phyloP scores from a whole-genome alignment of 2,113 vertebrate species.

The Epinephelus cyanopodus region DNA sequence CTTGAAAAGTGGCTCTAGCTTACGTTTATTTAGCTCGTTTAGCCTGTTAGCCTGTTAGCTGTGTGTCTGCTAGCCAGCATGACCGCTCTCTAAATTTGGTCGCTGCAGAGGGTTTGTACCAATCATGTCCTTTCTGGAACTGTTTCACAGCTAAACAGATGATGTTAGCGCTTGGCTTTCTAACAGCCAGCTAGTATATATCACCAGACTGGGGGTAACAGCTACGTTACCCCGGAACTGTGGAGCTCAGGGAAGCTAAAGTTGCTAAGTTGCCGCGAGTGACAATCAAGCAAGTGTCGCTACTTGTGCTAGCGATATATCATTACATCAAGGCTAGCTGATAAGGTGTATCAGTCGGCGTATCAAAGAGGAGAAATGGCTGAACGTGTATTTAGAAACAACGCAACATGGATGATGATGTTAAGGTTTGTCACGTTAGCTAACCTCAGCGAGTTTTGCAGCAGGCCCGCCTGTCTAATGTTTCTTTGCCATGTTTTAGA shows the following conservation, averaged over 20 bases:
- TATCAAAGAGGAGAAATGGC: neutral
- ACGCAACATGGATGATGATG: no score
- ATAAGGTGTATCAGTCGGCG: neutral
- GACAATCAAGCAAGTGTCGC: conserved; percentile 25
- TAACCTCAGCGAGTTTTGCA: neutral
- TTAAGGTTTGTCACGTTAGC: neutral
- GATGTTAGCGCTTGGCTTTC: neutral
- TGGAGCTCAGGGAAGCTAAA: conserved; percentile 48
- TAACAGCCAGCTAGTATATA: no score
- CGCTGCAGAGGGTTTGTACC: neutral
- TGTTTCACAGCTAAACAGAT: neutral
- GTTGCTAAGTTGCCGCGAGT: conserved; percentile 53
- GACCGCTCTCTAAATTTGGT: conserved; percentile 14
- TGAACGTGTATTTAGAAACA: neutral
- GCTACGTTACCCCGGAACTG: conserved; percentile 48
- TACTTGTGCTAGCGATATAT: conserved; percentile 37
- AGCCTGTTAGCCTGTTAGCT: conserved; percentile 50
- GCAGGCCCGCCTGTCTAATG: conserved; percentile 1
- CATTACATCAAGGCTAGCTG: conserved; percentile 25
- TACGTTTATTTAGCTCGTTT: conserved; percentile 45
- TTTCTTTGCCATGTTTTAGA: neutral
- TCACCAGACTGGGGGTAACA: neutral
- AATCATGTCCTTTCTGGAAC: neutral
- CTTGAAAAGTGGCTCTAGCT: conserved; percentile 37
- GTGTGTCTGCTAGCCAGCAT: conserved; percentile 41